These are phyloP conservation scores for Sus cebifrons DNA, from an alignment of 2,797 vertebrate genomes.

Conservation along the genomic window DNA sequence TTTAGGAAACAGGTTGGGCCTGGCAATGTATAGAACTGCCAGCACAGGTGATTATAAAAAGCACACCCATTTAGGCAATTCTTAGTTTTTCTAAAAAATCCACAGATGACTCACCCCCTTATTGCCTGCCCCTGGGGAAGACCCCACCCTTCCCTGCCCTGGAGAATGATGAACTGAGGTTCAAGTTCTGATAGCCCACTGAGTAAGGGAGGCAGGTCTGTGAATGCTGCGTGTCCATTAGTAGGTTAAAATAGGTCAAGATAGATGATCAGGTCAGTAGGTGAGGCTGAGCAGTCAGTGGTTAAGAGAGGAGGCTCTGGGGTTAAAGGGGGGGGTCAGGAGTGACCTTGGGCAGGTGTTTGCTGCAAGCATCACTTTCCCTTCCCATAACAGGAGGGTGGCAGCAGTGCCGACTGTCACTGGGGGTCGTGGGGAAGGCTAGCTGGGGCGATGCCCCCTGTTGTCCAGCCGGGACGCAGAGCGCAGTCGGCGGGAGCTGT, in stretches of 20 bases:
- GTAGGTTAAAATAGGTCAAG: neutral
- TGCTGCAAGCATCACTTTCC: neutral
- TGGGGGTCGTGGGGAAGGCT: neutral
- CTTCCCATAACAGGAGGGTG: neutral
- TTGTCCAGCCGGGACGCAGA: fast-evolving
- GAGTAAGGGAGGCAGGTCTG: neutral
- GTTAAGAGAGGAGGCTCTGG: neutral
- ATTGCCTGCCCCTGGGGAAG: neutral
- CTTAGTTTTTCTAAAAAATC: neutral
- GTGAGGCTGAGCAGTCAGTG: neutral
- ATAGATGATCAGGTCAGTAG: no score
- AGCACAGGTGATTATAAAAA: neutral
- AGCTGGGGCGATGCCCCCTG: fast-evolving
- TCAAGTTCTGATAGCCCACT: fast-evolving
- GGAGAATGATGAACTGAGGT: neutral
- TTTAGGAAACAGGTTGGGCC: no score
- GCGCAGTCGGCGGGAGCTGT: neutral
- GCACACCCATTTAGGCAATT: neutral
- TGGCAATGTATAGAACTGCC: neutral
- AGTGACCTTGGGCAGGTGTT: neutral
- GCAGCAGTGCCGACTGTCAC: neutral
- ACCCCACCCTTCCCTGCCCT: neutral
- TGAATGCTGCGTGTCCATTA: neutral
- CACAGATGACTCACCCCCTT: neutral
- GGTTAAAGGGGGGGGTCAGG: neutral